phyloP scores from a whole-genome alignment of 2,888 invertebrate species.

The Platycnemis pennipes region DNA sequence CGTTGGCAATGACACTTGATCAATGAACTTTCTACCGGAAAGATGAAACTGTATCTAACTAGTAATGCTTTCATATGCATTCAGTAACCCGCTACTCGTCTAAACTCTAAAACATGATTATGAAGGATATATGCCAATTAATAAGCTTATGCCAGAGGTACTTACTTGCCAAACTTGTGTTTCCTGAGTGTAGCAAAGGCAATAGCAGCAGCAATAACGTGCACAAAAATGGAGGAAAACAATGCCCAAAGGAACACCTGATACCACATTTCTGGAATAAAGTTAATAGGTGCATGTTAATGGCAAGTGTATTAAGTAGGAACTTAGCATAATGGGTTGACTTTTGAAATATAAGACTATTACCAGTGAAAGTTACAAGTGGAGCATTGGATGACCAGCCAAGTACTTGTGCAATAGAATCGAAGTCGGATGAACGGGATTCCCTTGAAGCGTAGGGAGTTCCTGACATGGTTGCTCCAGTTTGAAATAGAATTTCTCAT shows the following conservation, averaged over 20 bases:
- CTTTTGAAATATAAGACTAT: neutral
- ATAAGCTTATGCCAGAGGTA: constrained; percentile 71
- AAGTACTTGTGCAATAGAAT: constrained; percentile 86
- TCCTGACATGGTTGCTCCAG: constrained; percentile 67
- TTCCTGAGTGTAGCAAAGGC: constrained; percentile 95
- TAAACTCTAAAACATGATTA: neutral
- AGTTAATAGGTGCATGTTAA: neutral
- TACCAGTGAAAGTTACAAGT: constrained; percentile 69
- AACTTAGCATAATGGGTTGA: neutral
- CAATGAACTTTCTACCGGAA: no score
- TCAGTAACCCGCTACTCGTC: no score
- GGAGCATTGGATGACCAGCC: constrained; percentile 84
- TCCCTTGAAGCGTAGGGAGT: constrained; percentile 78
- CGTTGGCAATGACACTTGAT: no score
- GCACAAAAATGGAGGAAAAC: constrained; percentile 95
- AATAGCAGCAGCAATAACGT: constrained; percentile 92
- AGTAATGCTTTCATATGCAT: no score
- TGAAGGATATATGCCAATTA: neutral
- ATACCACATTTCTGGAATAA: constrained; percentile 96
- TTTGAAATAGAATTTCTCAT: constrained; percentile 36
- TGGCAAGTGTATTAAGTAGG: neutral
- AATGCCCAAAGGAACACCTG: constrained; percentile 97
- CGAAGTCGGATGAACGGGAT: constrained; percentile 81
- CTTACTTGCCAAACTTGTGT: constrained; percentile 91
- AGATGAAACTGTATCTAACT: neutral